A percentile compares a stretch with the other conserved stretches of the same genome.
Evolutionary conservation across 2,888 invertebrate species (phyloP).

Genomic region (Anticlea derivata): DNA sequence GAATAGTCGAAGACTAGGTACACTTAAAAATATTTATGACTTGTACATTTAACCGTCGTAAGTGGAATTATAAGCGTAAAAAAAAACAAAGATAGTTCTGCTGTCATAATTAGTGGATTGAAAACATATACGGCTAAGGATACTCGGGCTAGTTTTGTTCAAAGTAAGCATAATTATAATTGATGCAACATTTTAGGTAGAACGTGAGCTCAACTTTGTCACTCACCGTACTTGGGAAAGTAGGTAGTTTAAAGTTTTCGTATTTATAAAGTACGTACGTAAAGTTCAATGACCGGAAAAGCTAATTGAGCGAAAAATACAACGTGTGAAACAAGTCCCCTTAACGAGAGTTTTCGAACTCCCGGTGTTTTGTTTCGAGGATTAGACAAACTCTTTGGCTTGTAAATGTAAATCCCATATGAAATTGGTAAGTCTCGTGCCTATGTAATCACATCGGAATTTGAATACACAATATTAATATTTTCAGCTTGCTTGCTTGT

Average conservation of each 20-base stretch:
- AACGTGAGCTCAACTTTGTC: no score
- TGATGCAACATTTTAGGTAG: no score
- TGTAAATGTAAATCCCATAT: constrained; percentile 9
- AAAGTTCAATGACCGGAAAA: constrained; percentile 19
- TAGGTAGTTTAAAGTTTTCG: constrained; percentile 7
- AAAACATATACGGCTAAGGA: no score
- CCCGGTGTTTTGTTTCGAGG: constrained; percentile 3
- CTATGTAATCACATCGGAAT: constrained; percentile 7
- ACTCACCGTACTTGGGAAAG: not conserved
- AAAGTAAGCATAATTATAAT: no score
- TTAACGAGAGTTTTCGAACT: constrained; percentile 8
- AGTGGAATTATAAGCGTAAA: no score
- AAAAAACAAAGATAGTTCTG: no score
- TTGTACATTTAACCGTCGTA: no score
- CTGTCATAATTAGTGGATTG: no score
- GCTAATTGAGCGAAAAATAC: constrained; percentile 19
- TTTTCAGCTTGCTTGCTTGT: not conserved
- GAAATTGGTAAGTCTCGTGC: constrained; percentile 5
- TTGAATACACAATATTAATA: not conserved
- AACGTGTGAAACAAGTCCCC: constrained; percentile 10
- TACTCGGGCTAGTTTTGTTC: no score
- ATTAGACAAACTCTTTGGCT: constrained; percentile 10
- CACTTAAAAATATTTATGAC: no score
- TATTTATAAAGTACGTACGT: not conserved
- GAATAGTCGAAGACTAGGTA: no score